phyloP scores from a whole-genome alignment of 2,797 vertebrate genomes.

The Delichon dasypus region DNA sequence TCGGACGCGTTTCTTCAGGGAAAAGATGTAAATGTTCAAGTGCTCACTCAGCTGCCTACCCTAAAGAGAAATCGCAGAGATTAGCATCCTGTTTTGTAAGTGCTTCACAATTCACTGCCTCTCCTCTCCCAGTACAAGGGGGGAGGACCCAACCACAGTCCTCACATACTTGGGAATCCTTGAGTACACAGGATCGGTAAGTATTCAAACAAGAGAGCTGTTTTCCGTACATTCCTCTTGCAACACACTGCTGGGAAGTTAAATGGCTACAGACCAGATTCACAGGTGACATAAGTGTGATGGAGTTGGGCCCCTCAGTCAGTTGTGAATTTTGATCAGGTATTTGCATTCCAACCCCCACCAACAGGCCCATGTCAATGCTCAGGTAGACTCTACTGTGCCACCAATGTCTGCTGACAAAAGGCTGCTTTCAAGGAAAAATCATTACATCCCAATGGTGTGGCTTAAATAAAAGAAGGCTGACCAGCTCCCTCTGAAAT shows the following conservation, averaged over 20 bases:
- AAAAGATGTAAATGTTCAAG: constrained; percentile 68
- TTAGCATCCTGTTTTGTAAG: neutral
- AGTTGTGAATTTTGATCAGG: neutral
- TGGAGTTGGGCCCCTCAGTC: neutral
- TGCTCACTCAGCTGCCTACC: constrained; percentile 67
- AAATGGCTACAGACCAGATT: neutral
- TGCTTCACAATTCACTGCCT: neutral
- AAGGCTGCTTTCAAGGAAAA: neutral
- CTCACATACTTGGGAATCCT: fast-evolving
- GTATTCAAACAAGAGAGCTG: neutral
- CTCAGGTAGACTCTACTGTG: neutral
- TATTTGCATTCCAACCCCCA: neutral
- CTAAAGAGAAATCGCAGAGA: constrained; percentile 27
- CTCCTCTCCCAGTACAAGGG: neutral
- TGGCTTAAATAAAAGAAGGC: neutral
- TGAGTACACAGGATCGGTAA: neutral
- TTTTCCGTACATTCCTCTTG: neutral
- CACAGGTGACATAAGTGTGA: neutral
- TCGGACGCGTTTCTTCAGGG: constrained; percentile 56
- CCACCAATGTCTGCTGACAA: neutral
- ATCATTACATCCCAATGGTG: neutral
- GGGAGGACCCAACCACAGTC: neutral
- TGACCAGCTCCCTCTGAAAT: neutral
- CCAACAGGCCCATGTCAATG: fast-evolving
- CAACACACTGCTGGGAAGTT: neutral